Evolutionary conservation across 2,113 vertebrate species (phyloP).

Genomic region (Castor canadensis): DNA sequence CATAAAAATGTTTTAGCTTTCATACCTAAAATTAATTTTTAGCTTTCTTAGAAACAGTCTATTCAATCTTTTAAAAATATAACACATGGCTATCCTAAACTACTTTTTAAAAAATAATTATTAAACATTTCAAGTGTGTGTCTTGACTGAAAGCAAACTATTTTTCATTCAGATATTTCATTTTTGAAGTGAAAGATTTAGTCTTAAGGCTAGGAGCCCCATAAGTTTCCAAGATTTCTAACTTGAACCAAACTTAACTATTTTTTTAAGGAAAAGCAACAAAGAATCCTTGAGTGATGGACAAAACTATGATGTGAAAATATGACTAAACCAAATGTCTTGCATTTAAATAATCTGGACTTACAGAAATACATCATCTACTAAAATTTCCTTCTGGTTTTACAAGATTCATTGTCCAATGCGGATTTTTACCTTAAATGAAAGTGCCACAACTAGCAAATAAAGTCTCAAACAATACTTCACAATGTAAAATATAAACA

Average conservation of each 20-base stretch:
- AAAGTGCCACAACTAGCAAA: slow-evolving; percentile 54
- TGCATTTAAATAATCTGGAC: slow-evolving; percentile 34
- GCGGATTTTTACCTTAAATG: slow-evolving; percentile 14
- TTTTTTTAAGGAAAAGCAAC: background rate
- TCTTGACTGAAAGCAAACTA: background rate
- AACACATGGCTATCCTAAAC: background rate
- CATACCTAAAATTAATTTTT: slow-evolving; percentile 23
- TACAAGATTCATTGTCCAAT: background rate
- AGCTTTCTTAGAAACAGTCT: slow-evolving; percentile 46
- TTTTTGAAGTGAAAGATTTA: slow-evolving; percentile 44
- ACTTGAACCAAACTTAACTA: slow-evolving; percentile 6
- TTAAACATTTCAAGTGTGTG: background rate
- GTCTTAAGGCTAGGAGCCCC: background rate
- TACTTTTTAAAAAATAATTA: background rate
- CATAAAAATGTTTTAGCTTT: slow-evolving; percentile 22
- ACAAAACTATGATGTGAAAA: slow-evolving; percentile 27
- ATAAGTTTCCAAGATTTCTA: background rate
- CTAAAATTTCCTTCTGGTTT: slow-evolving; percentile 41
- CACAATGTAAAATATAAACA: slow-evolving; percentile 21
- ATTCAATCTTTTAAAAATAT: background rate
- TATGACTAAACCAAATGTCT: slow-evolving; percentile 30
- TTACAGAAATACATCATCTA: background rate
- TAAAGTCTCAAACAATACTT: slow-evolving; percentile 34
- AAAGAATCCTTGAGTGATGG: background rate
- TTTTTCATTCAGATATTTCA: slow-evolving; percentile 21